Base-by-base conservation (phyloP, 2,113 vertebrate species). In the Corydoras sp. region DNA sequence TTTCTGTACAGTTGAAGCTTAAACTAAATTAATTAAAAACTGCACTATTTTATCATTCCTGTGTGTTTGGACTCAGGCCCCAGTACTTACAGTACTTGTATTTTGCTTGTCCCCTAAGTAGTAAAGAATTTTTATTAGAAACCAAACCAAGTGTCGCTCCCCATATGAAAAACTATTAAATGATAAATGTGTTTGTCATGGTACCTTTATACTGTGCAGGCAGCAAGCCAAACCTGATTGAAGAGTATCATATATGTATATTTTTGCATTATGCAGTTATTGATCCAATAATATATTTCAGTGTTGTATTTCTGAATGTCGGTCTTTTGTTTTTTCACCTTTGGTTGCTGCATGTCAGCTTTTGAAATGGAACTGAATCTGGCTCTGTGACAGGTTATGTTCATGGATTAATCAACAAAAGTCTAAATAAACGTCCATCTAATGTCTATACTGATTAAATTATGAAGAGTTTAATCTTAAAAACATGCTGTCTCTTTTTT, bases 211-310 rank as follows among this genome's bases (percentile, higher is more conserved):
- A 71, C 70, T 76, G 71, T 78, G 68, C 74, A 74, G 68, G 78
- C 70, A 72, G 76, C 68, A 75, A 75, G 76, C 79, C 74, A 77
- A 79, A 79, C 63, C 35, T 50, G 35, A 7, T 73, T 55, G 18
- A 71, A 64, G 61, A 51, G 65, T 61, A 68, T 78, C 65, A 62
- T 71, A 61, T 81, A 60, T 83, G 77, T 82, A 77, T 80, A 81
- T 81, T 76, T 82, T 76, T 80, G 55, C 66, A 80, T 72, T 73
- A 76, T 74, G 72, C 51, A 68, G 49, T 73, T 68, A 72, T 75
- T 69, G 54, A 68, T 73, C 74, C 60, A 58, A 74, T 72, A 63
- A 58, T 74, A 18, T 72, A 65, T 72, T 62, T 60, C 62, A 65
- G 63, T 75, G 54, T 80, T 35, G 61, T 74, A 64, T 79, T 78